Evolutionary conservation across 2,797 vertebrate genomes (phyloP).

Genomic region (Moxostoma hubbsi): DNA sequence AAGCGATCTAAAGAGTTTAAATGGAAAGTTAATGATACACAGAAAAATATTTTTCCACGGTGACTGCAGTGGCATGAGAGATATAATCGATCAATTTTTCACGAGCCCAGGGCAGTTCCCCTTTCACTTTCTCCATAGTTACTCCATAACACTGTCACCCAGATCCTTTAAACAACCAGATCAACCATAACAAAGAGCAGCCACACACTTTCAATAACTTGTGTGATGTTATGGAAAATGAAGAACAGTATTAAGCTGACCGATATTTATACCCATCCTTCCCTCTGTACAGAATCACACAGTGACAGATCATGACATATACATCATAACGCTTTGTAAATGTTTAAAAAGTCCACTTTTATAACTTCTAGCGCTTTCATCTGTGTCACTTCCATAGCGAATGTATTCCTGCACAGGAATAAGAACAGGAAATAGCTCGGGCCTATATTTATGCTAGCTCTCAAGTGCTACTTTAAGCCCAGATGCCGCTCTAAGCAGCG

Average conservation of each 20-base stretch:
- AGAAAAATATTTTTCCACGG: neutral
- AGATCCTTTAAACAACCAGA: neutral
- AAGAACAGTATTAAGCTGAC: constrained; percentile 5
- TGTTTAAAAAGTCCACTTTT: constrained; percentile 49
- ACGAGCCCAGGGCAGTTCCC: neutral
- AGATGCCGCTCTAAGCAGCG: neutral
- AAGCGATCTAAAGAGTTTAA: neutral
- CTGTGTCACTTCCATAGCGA: constrained; percentile 19
- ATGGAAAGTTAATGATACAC: no score
- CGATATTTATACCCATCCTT: neutral
- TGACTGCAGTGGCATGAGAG: neutral
- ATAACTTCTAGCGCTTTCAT: constrained; percentile 49
- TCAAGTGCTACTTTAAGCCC: constrained; percentile 24
- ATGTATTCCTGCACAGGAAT: constrained; percentile 38
- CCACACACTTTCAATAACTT: constrained; percentile 34
- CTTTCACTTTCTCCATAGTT: neutral
- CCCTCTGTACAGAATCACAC: neutral
- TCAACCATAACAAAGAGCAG: neutral
- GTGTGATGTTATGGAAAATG: constrained; percentile 40
- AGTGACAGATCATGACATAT: neutral
- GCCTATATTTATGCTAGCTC: constrained; percentile 58
- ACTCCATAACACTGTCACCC: neutral
- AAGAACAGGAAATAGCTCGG: constrained; percentile 66
- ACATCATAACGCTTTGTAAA: neutral
- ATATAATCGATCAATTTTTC: neutral